Base-by-base conservation (phyloP, 2,888 invertebrate genomes). In the Minunthozetes semirufus region DNA sequence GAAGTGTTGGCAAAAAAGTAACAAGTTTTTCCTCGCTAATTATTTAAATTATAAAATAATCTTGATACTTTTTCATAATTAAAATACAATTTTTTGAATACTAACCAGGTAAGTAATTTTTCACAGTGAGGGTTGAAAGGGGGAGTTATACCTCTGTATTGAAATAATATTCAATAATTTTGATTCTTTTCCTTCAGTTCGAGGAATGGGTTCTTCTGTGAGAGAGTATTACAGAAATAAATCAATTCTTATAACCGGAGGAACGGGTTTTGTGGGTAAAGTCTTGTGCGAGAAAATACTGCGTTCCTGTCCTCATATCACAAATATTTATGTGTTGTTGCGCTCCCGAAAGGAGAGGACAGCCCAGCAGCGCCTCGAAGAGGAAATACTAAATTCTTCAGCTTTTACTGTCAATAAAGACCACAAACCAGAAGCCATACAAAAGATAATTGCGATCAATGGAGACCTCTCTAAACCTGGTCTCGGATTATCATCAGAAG, bases 221-320 rank as follows among this genome's bases (percentile, higher is more conserved):
- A 29, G 27, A 9, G 15, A 74, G n/a, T 77, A 74, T 72, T 77
- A 76, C 25, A 22, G 27, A 6, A 42, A 71, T 9, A 68, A 73
- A 42, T 61, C 63, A 3, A 25, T 77, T n/a, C 72, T 77, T 9
- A 68, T 77, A 8, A 77, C 77, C 13, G 77, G 77, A 8, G 77
- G 74, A 6, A 73, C 77, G 33, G 77, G 77, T 8, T 77, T 77
- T 56, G 19, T 77, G 13, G 77, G 77, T 8, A 77, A 77, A 46
- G 77, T 76, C 33, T 82, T 95, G 27, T 86, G 94, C 8, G 94
- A 95, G 83, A 96, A 95, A 82, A 83, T 96, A 1, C 82, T 95
- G 13, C 87, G 93, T 78, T 90, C 91, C 5, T 93, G 94, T 81
- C 86, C 91, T 0, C 88, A 87, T 0, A 80, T 95, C 11, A 86